These are phyloP conservation scores for Drosophila melanica DNA, from an alignment of 1,140 invertebrate genomes.

Conservation along the genomic window DNA sequence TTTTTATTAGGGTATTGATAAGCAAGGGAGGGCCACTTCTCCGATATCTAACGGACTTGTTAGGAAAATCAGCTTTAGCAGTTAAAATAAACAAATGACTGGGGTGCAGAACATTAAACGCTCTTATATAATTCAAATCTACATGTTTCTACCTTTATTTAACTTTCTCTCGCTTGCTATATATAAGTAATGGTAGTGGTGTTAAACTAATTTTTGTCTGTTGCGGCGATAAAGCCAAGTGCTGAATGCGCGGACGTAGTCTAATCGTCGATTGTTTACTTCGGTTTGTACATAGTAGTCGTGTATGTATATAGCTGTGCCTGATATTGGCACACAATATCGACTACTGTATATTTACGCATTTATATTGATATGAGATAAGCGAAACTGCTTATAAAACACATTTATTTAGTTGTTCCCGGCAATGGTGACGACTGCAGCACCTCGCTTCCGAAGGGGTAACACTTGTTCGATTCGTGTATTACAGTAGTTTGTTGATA, in stretches of 20 bases:
- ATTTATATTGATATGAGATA: conserved; percentile 82
- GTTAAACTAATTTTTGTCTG: neutral
- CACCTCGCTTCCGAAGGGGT: conserved; percentile 55
- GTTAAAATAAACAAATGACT: conserved; percentile 28
- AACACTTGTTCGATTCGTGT: conserved; percentile 80
- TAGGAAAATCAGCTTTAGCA: conserved; percentile 2
- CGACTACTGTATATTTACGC: conserved; percentile 82
- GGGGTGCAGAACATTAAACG: conserved; percentile 7
- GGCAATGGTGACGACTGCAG: conserved; percentile 17
- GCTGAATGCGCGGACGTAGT: conserved; percentile 1
- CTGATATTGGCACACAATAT: conserved; percentile 66
- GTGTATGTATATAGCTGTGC: conserved; percentile 27
- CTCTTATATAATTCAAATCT: conserved; percentile 25
- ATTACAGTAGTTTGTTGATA: conserved; percentile 82
- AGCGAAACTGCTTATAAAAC: conserved; percentile 81
- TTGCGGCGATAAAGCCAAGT: conserved; percentile 44
- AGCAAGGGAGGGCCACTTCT: conserved; percentile 20
- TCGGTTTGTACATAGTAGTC: conserved; percentile 24
- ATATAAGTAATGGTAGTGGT: too few relatives aligned
- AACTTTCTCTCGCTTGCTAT: neutral
- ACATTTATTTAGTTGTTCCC: conserved; percentile 79
- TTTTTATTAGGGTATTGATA: conserved; percentile 64
- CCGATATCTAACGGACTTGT: conserved; percentile 45
- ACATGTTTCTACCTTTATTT: conserved; percentile 28
- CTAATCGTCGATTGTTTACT: conserved; percentile 44